These are phyloP conservation scores for Drymodes brunneopygia DNA, from an alignment of 2,113 vertebrate species.

Conservation along the genomic window DNA sequence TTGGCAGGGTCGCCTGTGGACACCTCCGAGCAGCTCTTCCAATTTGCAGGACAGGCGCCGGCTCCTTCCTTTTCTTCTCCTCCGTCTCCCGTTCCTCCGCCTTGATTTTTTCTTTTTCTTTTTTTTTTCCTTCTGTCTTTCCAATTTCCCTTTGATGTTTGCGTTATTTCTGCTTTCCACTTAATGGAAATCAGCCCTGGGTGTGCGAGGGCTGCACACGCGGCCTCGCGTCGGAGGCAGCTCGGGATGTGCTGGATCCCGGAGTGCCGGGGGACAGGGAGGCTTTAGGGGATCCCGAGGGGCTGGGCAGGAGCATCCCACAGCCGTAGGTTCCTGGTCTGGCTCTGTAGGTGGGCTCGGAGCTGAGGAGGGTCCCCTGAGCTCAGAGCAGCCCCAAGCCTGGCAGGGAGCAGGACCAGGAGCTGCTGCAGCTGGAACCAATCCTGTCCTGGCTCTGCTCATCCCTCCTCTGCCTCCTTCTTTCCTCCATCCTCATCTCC, in stretches of 20 bases:
- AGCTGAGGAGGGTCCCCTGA: not conserved
- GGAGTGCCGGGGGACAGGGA: accelerated
- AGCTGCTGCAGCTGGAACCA: not conserved
- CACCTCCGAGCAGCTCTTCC: conserved; percentile 40
- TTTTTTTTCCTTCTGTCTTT: not conserved
- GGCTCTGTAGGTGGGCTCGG: accelerated
- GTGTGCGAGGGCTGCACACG: not conserved
- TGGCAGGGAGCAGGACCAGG: not conserved
- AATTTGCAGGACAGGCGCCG: conserved; percentile 5
- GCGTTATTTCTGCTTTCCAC: conserved; percentile 15
- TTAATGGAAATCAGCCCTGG: conserved; percentile 36
- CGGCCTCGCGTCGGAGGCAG: not conserved
- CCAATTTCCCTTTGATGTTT: conserved; percentile 57
- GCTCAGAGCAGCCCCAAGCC: accelerated
- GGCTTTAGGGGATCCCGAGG: not conserved
- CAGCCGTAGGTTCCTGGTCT: accelerated
- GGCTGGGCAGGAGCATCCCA: not conserved
- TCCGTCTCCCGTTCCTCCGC: not conserved
- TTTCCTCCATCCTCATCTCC: not conserved
- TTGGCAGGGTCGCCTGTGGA: conserved; percentile 68
- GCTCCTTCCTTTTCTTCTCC: not conserved
- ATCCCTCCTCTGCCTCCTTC: not conserved
- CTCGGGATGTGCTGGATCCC: not conserved
- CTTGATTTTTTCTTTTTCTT: not conserved
- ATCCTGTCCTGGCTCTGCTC: not conserved